phyloP scores from a whole-genome alignment of 1,140 invertebrate species.

The Zaprionus taronus region DNA sequence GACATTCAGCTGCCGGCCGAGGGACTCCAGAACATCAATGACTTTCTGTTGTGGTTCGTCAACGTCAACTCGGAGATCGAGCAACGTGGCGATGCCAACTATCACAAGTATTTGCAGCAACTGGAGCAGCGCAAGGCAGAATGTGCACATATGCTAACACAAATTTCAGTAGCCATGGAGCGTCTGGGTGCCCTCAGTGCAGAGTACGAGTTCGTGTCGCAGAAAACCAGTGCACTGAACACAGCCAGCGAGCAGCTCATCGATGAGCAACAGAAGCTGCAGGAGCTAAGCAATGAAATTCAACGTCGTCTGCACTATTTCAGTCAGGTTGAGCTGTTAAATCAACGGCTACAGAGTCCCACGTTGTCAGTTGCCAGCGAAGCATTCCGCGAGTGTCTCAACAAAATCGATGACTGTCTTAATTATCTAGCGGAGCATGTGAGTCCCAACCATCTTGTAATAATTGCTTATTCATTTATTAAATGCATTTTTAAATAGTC shows the following conservation, averaged over 20 bases:
- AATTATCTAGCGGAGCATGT: conserved; percentile 93
- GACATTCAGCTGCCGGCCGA: conserved; percentile 41
- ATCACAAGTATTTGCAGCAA: conserved; percentile 88
- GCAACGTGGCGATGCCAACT: conserved; percentile 79
- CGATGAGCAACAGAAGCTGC: conserved; percentile 93
- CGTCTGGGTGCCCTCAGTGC: conserved; percentile 89
- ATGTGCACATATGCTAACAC: conserved; percentile 88
- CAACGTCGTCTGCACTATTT: conserved; percentile 93
- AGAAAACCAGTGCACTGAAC: conserved; percentile 95
- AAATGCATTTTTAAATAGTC: conserved; percentile 82
- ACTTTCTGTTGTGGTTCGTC: conserved; percentile 80
- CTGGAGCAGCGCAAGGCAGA: conserved; percentile 88
- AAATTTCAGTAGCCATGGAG: conserved; percentile 90
- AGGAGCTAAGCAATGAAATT: conserved; percentile 91
- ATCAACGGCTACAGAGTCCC: conserved; percentile 91
- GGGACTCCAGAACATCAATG: conserved; percentile 81
- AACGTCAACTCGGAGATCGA: conserved; percentile 80
- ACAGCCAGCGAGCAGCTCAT: conserved; percentile 95
- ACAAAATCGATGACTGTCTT: conserved; percentile 94
- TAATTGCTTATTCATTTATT: neutral
- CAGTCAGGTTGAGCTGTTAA: conserved; percentile 92
- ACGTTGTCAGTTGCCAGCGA: conserved; percentile 93
- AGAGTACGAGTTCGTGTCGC: conserved; percentile 93
- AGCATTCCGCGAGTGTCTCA: conserved; percentile 91
- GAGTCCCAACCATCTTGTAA: conserved; percentile 81